phyloP scores from a whole-genome alignment of 2,113 vertebrate genomes.

The Dasypus novemcinctus region DNA sequence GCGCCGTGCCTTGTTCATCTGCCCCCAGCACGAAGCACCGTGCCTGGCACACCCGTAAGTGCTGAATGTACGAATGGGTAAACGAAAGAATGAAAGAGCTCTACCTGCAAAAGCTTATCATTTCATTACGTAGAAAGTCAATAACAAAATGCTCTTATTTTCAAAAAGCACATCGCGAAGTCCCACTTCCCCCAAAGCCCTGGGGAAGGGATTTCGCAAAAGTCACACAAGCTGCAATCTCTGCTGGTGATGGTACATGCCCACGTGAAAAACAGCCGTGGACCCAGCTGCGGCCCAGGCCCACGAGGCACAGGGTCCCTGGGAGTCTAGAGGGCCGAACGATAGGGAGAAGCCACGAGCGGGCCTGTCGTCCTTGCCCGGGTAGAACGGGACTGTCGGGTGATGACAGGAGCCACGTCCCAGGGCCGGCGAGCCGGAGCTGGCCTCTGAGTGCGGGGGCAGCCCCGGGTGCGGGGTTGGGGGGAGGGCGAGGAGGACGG shows the following conservation, averaged over 20 bases:
- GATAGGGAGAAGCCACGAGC: conserved; percentile 48
- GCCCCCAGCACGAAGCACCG: background rate
- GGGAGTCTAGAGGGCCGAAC: conserved; percentile 9
- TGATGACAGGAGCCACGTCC: conserved; percentile 52
- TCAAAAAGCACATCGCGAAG: background rate
- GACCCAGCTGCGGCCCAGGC: background rate
- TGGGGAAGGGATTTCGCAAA: background rate
- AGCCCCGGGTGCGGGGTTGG: background rate
- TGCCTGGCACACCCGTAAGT: background rate
- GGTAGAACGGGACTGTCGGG: conserved; percentile 46
- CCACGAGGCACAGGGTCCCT: background rate
- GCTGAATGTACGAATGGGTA: background rate
- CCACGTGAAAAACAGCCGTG: background rate
- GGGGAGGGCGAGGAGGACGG: background rate
- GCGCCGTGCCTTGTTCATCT: background rate
- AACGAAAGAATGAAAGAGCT: background rate
- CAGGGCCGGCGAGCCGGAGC: conserved; percentile 34
- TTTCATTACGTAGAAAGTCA: background rate
- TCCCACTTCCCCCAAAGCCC: background rate
- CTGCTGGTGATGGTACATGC: background rate
- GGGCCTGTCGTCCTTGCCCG: conserved; percentile 58
- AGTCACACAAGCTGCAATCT: background rate
- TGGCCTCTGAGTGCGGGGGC: background rate
- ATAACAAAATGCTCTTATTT: background rate
- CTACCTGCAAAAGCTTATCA: background rate